Evolutionary conservation across 2,888 invertebrate genomes (phyloP).

Genomic region (Schizotus pectinicornis): DNA sequence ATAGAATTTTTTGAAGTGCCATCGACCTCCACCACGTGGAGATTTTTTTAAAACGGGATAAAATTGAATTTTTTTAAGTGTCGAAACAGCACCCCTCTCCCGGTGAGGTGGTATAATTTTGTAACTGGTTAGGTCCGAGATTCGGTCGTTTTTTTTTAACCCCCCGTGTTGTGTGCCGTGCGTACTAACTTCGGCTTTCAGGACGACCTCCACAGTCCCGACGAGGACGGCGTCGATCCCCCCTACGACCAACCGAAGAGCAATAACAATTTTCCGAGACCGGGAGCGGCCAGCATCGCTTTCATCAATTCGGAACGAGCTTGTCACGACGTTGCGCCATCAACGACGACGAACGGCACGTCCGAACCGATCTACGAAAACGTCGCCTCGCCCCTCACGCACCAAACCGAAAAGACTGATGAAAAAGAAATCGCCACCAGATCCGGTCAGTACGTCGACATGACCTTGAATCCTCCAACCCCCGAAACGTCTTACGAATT

Average conservation of each 20-base stretch:
- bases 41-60: no score
- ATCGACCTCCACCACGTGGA: no score
- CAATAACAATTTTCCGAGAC: constrained; percentile 16
- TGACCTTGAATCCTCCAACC: constrained; percentile 14
- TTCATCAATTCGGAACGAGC: constrained; percentile 50
- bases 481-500: not conserved
- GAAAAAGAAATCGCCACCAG: no score
- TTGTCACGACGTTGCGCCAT: constrained; percentile 42
- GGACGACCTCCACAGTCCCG: constrained; percentile 47
- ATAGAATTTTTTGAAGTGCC: no score
- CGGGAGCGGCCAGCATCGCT: constrained; percentile 35
- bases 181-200: constrained; percentile 47
- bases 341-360: constrained; percentile 22
- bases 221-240: constrained; percentile 37
- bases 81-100: no score
- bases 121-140: not conserved
- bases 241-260: constrained; percentile 21
- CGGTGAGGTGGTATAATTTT: no score
- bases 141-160: not conserved
- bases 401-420: constrained; percentile 44
- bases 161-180: constrained; percentile 8
- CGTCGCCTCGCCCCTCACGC: constrained; percentile 29
- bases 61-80: no score
- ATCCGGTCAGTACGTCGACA: constrained; percentile 44
- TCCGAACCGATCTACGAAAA: constrained; percentile 39